These are phyloP conservation scores for Zelostemma sp. DNA, from an alignment of 1,140 invertebrate species.

Conservation along the genomic window DNA sequence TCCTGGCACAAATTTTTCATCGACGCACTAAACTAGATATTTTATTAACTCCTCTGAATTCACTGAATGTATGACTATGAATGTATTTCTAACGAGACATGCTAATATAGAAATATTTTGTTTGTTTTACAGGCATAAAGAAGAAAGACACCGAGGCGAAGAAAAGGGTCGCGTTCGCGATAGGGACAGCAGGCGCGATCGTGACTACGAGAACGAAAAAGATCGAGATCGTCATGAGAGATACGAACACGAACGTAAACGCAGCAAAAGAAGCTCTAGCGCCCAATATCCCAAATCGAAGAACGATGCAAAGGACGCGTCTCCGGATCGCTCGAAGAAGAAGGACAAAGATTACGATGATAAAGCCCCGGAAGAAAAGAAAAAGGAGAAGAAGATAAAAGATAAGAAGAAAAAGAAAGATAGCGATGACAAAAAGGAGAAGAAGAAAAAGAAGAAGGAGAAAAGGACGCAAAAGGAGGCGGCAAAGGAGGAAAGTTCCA, in stretches of 20 bases:
- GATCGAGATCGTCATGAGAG: constrained; percentile 62
- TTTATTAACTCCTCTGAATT: too few species aligned
- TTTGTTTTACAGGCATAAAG: constrained; percentile 62
- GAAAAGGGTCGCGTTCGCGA: constrained; percentile 52
- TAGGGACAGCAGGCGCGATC: constrained; percentile 53
- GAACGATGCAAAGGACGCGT: constrained; percentile 57
- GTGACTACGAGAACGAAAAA: constrained; percentile 52
- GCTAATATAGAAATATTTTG: too few species aligned
- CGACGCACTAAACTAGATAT: too few species aligned
- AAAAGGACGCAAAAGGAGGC: constrained; percentile 61
- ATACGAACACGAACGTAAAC: constrained; percentile 62
- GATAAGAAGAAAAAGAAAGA: constrained; percentile 70
- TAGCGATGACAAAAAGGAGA: constrained; percentile 66
- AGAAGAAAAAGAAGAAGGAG: constrained; percentile 65
- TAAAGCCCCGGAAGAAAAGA: constrained; percentile 60
- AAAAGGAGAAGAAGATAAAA: constrained; percentile 71
- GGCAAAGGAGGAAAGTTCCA: constrained; percentile 61
- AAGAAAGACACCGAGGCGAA: constrained; percentile 59
- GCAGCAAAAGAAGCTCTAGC: constrained; percentile 56
- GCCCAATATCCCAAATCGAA: constrained; percentile 55
- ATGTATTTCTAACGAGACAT: too few species aligned
- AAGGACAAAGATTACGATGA: constrained; percentile 67
- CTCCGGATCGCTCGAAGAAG: constrained; percentile 63
- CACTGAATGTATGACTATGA: too few species aligned
- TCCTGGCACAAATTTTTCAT: too few species aligned